Evolutionary conservation across 2,797 vertebrate species (phyloP).

Genomic region (Sebastes reedi): DNA sequence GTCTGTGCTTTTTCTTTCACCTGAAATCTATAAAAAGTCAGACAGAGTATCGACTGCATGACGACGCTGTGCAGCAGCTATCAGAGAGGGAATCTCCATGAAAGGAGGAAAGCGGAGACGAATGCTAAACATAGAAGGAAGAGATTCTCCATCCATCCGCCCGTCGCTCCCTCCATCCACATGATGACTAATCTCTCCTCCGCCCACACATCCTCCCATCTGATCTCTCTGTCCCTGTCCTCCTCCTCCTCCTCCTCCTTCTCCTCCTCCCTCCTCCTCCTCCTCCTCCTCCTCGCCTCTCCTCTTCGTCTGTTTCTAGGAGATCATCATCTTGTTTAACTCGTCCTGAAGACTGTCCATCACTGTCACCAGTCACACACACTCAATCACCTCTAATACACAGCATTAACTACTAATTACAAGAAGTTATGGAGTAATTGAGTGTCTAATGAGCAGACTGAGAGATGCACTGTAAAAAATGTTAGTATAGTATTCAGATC

Average conservation of each 20-base stretch:
- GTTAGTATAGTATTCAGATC: neutral
- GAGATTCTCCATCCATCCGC: neutral
- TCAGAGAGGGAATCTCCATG: slow-evolving; percentile 35
- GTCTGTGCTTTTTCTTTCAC: neutral
- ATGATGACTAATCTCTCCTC: slow-evolving; percentile 55
- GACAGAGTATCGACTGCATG: slow-evolving; percentile 7
- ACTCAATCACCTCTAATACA: neutral
- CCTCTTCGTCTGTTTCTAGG: neutral
- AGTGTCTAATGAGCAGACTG: slow-evolving; percentile 7
- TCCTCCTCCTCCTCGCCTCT: neutral
- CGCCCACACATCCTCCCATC: slow-evolving; percentile 3
- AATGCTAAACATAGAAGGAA: slow-evolving; percentile 28
- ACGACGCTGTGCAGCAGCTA: neutral
- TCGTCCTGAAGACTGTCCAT: neutral
- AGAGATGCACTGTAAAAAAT: neutral
- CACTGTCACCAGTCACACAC: neutral
- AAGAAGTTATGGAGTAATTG: neutral
- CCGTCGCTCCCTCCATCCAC: neutral
- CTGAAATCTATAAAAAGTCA: slow-evolving; percentile 11
- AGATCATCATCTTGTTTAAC: neutral
- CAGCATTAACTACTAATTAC: neutral
- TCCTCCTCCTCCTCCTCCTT: neutral
- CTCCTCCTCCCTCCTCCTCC: neutral
- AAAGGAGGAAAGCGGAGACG: slow-evolving; percentile 3
- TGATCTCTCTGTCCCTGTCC: neutral